phyloP scores from a whole-genome alignment of 2,888 invertebrate genomes.

The Drosophila meridiana region DNA sequence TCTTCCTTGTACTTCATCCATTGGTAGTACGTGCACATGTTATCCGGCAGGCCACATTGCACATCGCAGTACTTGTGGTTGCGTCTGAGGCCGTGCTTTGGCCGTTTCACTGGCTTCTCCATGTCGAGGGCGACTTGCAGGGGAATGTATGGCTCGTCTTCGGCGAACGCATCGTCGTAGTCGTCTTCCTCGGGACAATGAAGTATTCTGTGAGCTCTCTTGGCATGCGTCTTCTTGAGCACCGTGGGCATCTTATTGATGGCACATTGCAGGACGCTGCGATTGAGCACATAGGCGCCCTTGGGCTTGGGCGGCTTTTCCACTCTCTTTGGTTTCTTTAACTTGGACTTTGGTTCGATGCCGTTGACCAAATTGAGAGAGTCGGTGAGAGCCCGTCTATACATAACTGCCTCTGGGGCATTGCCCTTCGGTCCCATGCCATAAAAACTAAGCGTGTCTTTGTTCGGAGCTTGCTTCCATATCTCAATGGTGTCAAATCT shows the following conservation, averaged over 20 bases:
- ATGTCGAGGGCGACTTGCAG: conserved; percentile 30
- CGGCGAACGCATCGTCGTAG: conserved; percentile 31
- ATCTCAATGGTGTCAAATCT: conserved; percentile 39
- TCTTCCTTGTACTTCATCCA: conserved; percentile 49
- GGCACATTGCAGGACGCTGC: conserved; percentile 22
- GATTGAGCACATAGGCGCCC: conserved; percentile 56
- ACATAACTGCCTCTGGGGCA: conserved; percentile 25
- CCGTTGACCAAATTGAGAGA: conserved; percentile 46
- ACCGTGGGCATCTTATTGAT: conserved; percentile 57
- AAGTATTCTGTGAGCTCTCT: conserved; percentile 38
- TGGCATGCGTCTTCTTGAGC: conserved; percentile 19
- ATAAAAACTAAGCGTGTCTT: conserved; percentile 50
- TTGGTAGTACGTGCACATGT: conserved; percentile 53
- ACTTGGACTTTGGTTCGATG: background rate
- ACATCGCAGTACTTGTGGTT: conserved; percentile 42
- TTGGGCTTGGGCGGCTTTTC: conserved; percentile 14
- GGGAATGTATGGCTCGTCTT: background rate
- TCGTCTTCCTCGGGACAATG: conserved; percentile 31
- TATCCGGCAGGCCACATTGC: conserved; percentile 34
- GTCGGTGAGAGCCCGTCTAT: conserved; percentile 38
- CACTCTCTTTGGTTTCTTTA: background rate
- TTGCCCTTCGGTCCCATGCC: conserved; percentile 32
- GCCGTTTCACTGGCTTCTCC: conserved; percentile 15
- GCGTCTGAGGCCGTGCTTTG: conserved; percentile 35
- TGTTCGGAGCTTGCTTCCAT: conserved; percentile 54